phyloP scores from a whole-genome alignment of 2,888 invertebrate genomes.

The Philereme transversata region DNA sequence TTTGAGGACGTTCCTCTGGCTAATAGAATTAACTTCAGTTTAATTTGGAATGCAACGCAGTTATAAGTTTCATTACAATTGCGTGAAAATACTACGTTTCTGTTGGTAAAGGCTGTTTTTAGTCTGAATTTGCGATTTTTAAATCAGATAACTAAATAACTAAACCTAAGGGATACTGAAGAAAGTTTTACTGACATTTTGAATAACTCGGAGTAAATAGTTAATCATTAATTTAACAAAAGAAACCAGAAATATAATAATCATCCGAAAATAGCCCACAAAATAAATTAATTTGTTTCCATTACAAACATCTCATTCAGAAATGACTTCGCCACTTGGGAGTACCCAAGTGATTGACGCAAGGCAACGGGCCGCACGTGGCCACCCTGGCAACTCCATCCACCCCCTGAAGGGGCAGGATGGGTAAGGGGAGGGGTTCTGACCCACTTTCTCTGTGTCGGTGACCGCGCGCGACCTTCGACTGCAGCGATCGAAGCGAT shows the following conservation, averaged over 20 bases:
- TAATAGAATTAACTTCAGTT: constrained; percentile 23
- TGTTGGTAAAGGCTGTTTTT: no score
- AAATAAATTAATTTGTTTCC: no score
- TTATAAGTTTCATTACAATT: no score
- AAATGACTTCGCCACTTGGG: constrained; percentile 18
- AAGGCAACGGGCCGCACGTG: constrained; percentile 54
- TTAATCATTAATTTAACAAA: no score
- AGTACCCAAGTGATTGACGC: constrained; percentile 31
- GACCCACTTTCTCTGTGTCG: constrained; percentile 76
- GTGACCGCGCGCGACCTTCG: constrained; percentile 80
- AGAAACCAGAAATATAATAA: neutral
- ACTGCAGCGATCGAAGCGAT: constrained; percentile 67
- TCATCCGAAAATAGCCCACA: no score
- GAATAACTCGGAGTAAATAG: no score
- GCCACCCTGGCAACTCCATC: constrained; percentile 37
- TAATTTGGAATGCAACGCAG: constrained; percentile 7
- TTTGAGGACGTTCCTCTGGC: constrained; percentile 25
- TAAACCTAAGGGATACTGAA: no score
- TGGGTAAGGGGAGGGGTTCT: constrained; percentile 52
- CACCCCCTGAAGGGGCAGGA: constrained; percentile 33
- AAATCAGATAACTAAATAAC: no score
- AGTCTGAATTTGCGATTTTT: no score
- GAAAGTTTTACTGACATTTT: no score
- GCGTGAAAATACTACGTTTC: no score
- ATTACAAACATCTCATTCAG: constrained; percentile 4